A percentile compares a stretch with the other conserved stretches of the same genome.
Conservation (phyloP, 2,113 vertebrate genomes). For the Urocynchramus pylzowi region DNA sequence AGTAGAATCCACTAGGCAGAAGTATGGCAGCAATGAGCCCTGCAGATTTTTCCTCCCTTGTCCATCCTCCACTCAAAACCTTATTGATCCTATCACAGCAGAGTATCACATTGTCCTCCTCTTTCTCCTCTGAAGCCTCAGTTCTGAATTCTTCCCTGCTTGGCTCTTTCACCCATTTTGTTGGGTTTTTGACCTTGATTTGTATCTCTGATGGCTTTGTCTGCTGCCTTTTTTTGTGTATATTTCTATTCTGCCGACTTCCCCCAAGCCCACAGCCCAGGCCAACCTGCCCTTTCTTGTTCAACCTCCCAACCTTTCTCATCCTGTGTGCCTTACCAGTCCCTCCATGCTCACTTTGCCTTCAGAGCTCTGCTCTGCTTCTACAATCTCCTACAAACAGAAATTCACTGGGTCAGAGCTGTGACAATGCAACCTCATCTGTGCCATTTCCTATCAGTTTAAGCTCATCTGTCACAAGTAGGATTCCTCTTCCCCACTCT, state of each 20-base stretch:
- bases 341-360: neutral
- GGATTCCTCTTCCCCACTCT: neutral
- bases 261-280: neutral
- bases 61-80: neutral
- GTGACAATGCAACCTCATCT: neutral
- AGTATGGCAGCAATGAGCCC: neutral
- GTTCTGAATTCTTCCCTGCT: neutral
- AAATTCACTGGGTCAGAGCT: neutral
- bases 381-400: neutral
- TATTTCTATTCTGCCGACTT: neutral
- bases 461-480: neutral
- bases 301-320: neutral
- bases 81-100: neutral
- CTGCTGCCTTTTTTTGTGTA: neutral
- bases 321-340: neutral
- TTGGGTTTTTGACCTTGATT: neutral
- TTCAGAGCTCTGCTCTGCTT: neutral
- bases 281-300: neutral
- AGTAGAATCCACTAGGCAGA: neutral
- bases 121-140: neutral
- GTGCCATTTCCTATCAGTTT: neutral
- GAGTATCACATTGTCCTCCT: neutral
- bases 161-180: neutral
- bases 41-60: neutral
- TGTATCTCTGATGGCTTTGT: neutral